Evolutionary conservation across 2,113 vertebrate species (phyloP).

Genomic region (Cochlearius cochlearius): DNA sequence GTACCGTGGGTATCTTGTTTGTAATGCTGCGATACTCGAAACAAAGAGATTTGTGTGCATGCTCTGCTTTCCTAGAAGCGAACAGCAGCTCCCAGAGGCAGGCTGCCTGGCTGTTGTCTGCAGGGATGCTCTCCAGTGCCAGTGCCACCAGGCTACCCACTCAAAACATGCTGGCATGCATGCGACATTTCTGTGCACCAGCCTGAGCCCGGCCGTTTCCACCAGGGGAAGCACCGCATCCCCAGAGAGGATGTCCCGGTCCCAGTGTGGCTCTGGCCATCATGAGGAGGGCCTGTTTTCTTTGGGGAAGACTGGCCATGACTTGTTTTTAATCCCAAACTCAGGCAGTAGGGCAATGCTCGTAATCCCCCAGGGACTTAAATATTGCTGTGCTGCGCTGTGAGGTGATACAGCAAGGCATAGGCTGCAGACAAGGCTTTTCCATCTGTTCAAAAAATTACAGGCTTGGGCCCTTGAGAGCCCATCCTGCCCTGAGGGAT

Average conservation of each 20-base stretch:
- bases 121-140: not conserved
- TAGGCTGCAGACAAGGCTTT: not conserved
- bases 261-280: not conserved
- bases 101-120: not conserved
- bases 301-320: not conserved
- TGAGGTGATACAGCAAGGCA: not conserved
- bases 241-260: not conserved
- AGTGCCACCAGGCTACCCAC: not conserved
- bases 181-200: not conserved
- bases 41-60: not conserved
- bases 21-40: fast-evolving
- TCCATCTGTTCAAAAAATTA: not conserved
- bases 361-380: not conserved
- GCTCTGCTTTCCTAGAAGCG: not conserved
- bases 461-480: not conserved
- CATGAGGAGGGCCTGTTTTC: not conserved
- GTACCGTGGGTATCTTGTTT: not conserved
- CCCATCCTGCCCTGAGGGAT: not conserved
- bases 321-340: not conserved
- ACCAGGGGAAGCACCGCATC: not conserved
- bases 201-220: not conserved
- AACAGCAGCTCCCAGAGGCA: not conserved
- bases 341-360: not conserved
- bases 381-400: not conserved
- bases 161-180: not conserved